These are phyloP conservation scores for Delphinapterus leucas DNA, from an alignment of 2,113 vertebrate species.

Conservation along the genomic window DNA sequence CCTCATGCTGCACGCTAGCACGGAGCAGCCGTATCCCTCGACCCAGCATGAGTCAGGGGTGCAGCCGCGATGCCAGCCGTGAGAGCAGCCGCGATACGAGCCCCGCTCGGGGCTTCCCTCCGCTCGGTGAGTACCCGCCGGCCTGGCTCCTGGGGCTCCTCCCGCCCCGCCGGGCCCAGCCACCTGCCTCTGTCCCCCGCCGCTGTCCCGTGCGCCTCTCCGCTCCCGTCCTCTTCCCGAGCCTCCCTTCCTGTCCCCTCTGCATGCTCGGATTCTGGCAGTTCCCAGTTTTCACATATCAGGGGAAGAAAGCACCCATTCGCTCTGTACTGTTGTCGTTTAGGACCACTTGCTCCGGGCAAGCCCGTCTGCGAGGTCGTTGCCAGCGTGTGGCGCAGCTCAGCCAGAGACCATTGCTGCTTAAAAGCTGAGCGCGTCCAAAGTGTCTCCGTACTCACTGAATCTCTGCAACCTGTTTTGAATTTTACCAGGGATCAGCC, in stretches of 20 bases:
- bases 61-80: conserved; percentile 99
- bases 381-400: not conserved
- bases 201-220: conserved; percentile 45
- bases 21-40: conserved; percentile 99
- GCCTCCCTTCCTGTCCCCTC: conserved; percentile 59
- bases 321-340: not conserved
- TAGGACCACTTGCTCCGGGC: not conserved
- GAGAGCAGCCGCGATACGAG: conserved; percentile 99
- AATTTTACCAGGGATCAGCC: not conserved
- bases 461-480: not conserved
- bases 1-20: conserved; percentile 97
- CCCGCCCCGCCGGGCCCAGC: not conserved
- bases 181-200: conserved; percentile 36
- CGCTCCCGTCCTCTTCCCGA: conserved; percentile 66
- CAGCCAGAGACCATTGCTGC: not conserved
- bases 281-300: conserved; percentile 16
- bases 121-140: conserved; percentile 95
- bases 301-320: conserved; percentile 52
- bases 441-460: not conserved
- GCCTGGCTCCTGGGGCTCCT: conserved; percentile 78
- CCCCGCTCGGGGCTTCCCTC: conserved; percentile 97
- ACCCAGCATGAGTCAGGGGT: conserved; percentile 99
- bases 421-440: not conserved
- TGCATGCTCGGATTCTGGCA: conserved; percentile 69
- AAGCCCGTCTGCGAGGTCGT: not conserved